These are phyloP conservation scores for Diplodus sargus DNA, from an alignment of 2,797 vertebrate genomes.

Conservation along the genomic window DNA sequence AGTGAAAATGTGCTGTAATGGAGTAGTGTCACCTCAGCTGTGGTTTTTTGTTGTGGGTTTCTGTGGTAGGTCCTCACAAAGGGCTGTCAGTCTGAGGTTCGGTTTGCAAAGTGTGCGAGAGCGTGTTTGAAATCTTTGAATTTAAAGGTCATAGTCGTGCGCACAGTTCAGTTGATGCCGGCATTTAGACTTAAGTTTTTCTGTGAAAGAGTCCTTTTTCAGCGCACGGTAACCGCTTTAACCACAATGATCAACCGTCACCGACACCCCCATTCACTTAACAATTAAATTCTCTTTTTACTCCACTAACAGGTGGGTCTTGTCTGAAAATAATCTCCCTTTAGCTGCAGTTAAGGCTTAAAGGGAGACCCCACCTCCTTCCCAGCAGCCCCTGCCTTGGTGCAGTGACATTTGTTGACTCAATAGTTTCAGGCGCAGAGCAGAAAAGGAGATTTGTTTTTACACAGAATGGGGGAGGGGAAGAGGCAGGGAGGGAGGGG, in stretches of 20 bases:
- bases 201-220: neutral
- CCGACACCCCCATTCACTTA: constrained; percentile 4
- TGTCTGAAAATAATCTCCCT: constrained; percentile 83
- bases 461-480: constrained; percentile 81
- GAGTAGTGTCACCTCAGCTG: neutral
- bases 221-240: neutral
- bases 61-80: neutral
- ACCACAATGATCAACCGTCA: constrained; percentile 8
- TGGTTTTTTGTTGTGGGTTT: constrained; percentile 20
- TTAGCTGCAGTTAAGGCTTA: constrained; percentile 80
- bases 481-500: constrained; percentile 47
- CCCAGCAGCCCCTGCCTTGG: constrained; percentile 71
- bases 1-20: neutral
- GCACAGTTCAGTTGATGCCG: neutral
- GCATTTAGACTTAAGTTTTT: no score
- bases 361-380: constrained; percentile 78
- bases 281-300: constrained; percentile 58
- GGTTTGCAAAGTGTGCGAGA: neutral
- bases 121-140: neutral
- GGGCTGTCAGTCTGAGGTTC: neutral
- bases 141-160: constrained; percentile 8
- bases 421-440: constrained; percentile 84
- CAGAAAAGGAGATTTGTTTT: constrained; percentile 88
- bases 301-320: constrained; percentile 82
- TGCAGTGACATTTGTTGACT: constrained; percentile 88